phyloP scores from a whole-genome alignment of 2,888 invertebrate genomes.

The Exephanes ischioxanthus region DNA sequence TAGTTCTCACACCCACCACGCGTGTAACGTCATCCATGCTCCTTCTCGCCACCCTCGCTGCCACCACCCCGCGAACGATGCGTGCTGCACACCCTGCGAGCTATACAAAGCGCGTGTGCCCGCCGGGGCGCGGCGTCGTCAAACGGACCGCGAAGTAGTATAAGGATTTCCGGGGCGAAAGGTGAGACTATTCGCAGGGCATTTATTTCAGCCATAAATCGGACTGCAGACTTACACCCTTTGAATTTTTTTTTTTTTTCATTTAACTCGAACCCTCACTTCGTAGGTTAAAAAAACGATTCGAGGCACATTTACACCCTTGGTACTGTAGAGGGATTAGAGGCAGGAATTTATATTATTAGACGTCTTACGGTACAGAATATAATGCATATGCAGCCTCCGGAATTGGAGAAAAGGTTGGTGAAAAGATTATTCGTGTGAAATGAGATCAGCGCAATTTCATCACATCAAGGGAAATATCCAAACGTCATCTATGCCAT shows the following conservation, averaged over 20 bases:
- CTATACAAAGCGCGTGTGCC: conserved; percentile 39
- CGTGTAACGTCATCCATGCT: conserved; percentile 12
- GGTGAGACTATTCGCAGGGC: conserved; percentile 38
- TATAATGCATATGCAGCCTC: not conserved
- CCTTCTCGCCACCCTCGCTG: conserved; percentile 4
- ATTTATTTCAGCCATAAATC: conserved; percentile 12
- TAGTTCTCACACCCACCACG: conserved; percentile 11
- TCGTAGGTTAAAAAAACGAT: conserved; percentile 14
- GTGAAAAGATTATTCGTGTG: not conserved
- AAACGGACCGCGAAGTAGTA: conserved; percentile 53
- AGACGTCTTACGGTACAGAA: not conserved
- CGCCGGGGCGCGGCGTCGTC: conserved; percentile 46
- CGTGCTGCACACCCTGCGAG: not conserved
- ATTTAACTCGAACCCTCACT: conserved; percentile 22
- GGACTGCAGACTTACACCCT: conserved; percentile 16
- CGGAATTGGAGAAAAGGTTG: not conserved
- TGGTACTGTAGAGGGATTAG: conserved; percentile 14
- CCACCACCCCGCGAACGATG: not conserved
- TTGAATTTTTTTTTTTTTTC: conserved; percentile 22
- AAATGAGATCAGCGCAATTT: too few species aligned
- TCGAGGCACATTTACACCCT: conserved; percentile 8
- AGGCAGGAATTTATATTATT: not conserved
- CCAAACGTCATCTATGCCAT: too few species aligned
- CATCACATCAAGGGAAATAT: too few species aligned
- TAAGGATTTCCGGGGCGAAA: conserved; percentile 49